A percentile compares a stretch with the other conserved stretches of the same genome.
Conservation (phyloP, 2,888 invertebrate species). For the Erebia ligea region DNA sequence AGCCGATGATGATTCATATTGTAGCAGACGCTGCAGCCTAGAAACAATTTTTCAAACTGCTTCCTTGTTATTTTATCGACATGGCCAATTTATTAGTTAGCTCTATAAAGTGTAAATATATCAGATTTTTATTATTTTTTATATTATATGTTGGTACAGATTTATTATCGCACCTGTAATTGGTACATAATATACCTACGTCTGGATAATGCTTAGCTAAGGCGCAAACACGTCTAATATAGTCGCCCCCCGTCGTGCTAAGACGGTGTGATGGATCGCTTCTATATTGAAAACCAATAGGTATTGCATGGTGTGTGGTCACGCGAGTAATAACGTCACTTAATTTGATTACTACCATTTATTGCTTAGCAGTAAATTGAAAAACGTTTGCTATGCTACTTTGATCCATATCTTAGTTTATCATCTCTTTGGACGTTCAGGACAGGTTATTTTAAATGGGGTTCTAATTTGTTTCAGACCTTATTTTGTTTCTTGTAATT, state of each 20-base stretch:
- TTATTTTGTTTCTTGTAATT: neutral
- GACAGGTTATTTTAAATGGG: neutral
- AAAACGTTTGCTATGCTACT: constrained; percentile 22
- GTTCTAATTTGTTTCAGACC: neutral
- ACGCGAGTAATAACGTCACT: constrained; percentile 61
- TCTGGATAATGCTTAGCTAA: constrained; percentile 42
- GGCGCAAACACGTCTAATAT: constrained; percentile 68
- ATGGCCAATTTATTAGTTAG: neutral
- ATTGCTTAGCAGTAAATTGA: constrained; percentile 29
- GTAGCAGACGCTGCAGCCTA: too few species aligned
- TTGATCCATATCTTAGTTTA: constrained; percentile 8
- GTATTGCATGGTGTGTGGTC: constrained; percentile 66
- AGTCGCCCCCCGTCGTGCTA: constrained; percentile 73
- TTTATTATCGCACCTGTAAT: constrained; percentile 24
- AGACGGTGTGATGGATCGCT: constrained; percentile 78
- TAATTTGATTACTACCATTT: constrained; percentile 55
- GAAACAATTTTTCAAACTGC: neutral
- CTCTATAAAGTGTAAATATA: neutral
- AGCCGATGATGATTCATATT: too few species aligned
- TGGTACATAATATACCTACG: constrained; percentile 24
- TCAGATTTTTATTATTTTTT: neutral
- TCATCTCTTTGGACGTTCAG: neutral
- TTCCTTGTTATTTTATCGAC: neutral
- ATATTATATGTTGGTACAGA: constrained; percentile 13
- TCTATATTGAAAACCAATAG: constrained; percentile 80